A percentile compares a stretch with the other conserved stretches of the same genome.
Evolutionary conservation across 1,140 invertebrate species (phyloP).

Genomic region (Andrena cerasifolii): DNA sequence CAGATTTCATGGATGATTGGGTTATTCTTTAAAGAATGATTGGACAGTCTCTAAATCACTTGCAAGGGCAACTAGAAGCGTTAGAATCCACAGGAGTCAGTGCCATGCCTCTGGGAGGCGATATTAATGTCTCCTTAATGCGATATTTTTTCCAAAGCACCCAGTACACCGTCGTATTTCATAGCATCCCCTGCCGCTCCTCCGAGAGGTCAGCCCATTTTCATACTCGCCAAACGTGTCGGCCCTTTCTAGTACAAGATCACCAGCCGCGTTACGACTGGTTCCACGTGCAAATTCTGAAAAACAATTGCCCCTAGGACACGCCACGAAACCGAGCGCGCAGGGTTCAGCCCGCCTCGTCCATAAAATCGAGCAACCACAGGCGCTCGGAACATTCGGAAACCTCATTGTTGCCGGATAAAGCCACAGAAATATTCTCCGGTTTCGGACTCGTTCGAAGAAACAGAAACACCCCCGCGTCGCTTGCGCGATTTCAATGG

Average conservation of each 20-base stretch:
- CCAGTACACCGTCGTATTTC: constrained; percentile 61
- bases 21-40: too few relatives aligned
- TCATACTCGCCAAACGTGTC: constrained; percentile 72
- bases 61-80: too few relatives aligned
- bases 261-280: constrained; percentile 57
- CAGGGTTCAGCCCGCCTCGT: not conserved
- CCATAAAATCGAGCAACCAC: constrained; percentile 45
- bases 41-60: too few relatives aligned
- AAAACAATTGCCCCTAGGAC: constrained; percentile 57
- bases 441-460: too few relatives aligned
- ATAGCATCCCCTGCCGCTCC: constrained; percentile 30
- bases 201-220: constrained; percentile 67
- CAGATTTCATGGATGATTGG: too few relatives aligned
- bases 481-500: constrained; percentile 17
- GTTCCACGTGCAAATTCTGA: constrained; percentile 53
- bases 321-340: constrained; percentile 21
- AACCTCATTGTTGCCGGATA: too few relatives aligned
- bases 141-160: constrained; percentile 42
- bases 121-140: not conserved
- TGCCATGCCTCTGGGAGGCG: not conserved
- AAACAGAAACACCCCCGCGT: too few relatives aligned
- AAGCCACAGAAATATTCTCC: too few relatives aligned
- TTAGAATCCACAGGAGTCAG: not conserved
- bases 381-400: not conserved
- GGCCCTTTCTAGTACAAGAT: constrained; percentile 52